Evolutionary conservation across 2,113 vertebrate species (phyloP).

Genomic region (Oenanthe melanoleuca): DNA sequence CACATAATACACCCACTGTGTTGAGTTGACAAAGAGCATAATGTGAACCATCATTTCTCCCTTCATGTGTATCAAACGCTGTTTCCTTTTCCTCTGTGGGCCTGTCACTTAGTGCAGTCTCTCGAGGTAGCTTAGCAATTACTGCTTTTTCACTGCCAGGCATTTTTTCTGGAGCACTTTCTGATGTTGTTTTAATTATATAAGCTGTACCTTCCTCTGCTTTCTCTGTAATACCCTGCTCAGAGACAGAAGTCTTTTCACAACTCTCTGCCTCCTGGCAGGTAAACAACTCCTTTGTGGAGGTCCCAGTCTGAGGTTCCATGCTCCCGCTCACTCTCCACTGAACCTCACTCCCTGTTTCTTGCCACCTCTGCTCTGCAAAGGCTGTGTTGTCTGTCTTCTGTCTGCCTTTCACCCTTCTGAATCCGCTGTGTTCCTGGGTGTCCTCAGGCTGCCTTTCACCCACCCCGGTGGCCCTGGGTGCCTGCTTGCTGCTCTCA

Average conservation of each 20-base stretch:
- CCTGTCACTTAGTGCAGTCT: constrained; percentile 80
- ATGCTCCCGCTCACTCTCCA: neutral
- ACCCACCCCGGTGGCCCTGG: neutral
- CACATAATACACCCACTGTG: constrained; percentile 72
- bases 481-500: neutral
- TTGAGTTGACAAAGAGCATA: constrained; percentile 79
- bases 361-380: neutral
- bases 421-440: neutral
- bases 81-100: constrained; percentile 78
- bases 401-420: neutral
- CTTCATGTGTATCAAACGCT: constrained; percentile 82
- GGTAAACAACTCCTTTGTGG: constrained; percentile 67
- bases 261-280: constrained; percentile 67
- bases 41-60: constrained; percentile 78
- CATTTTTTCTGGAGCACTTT: constrained; percentile 79
- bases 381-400: neutral
- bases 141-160: constrained; percentile 79
- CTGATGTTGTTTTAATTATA: constrained; percentile 83
- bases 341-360: constrained; percentile 1
- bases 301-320: neutral
- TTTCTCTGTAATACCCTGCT: constrained; percentile 62
- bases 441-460: neutral
- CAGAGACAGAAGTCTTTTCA: constrained; percentile 70
- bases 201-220: constrained; percentile 72
- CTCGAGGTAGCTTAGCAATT: constrained; percentile 82